Evolutionary conservation across 2,113 vertebrate genomes (phyloP).

Genomic region (Spilogale gracilis): DNA sequence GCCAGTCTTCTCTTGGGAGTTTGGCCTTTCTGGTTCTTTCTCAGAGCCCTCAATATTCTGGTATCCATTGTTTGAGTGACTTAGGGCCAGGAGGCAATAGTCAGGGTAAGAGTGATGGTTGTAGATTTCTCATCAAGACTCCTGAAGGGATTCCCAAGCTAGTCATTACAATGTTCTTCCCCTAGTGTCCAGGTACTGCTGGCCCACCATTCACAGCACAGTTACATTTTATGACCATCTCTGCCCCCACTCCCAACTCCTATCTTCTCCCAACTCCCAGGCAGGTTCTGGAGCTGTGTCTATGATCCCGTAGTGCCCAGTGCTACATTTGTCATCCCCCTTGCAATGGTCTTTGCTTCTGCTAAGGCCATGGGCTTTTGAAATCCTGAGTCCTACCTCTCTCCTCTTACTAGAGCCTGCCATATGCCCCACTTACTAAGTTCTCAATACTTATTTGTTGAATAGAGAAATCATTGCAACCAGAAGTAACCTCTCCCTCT

Average conservation of each 20-base stretch:
- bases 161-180: not conserved
- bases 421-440: too few relatives aligned
- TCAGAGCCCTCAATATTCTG: not conserved
- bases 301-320: not conserved
- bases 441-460: not conserved
- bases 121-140: not conserved
- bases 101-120: not conserved
- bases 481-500: not conserved
- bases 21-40: not conserved
- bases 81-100: not conserved
- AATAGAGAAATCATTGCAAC: not conserved
- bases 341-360: not conserved
- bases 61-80: not conserved
- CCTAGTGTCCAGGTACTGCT: not conserved
- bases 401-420: not conserved
- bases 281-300: not conserved
- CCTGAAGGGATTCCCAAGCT: not conserved
- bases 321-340: not conserved
- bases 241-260: rapidly evolving
- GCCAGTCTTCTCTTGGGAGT: not conserved
- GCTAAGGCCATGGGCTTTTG: not conserved
- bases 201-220: not conserved
- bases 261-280: too few relatives aligned
- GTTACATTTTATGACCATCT: not conserved
- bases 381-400: not conserved